Percentiles rank a stretch among this genome's conserved stretches.
phyloP scores from a whole-genome alignment of 1,140 invertebrate genomes.

The Lamellibrachia luymesi region DNA sequence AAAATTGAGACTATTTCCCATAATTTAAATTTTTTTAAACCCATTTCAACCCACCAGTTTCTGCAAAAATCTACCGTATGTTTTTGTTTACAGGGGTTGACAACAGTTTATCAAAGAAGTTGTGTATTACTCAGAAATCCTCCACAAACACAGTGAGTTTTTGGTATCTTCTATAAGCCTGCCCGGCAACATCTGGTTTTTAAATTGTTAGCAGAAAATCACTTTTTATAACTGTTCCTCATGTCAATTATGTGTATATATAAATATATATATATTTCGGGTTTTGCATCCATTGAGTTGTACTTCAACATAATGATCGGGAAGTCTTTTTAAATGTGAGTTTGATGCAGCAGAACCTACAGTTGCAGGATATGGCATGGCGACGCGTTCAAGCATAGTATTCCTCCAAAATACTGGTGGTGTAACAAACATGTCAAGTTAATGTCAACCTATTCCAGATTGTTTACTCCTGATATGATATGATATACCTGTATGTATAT shows the following conservation, averaged over 20 bases:
- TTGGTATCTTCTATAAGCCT: neutral
- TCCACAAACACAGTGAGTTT: neutral
- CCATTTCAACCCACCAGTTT: neutral
- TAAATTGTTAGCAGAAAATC: neutral
- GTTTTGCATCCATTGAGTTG: neutral
- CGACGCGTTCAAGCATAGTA: too few species aligned
- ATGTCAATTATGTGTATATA: too few species aligned
- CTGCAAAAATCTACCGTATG: neutral
- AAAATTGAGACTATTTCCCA: too few species aligned
- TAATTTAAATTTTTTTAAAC: neutral
- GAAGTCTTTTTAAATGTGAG: neutral
- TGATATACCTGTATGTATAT: neutral
- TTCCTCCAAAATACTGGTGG: too few species aligned
- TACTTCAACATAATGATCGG: neutral
- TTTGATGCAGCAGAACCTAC: neutral
- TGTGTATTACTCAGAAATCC: neutral
- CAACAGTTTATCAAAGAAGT: neutral
- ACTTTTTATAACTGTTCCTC: neutral
- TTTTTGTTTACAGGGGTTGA: neutral
- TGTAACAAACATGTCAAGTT: too few species aligned
- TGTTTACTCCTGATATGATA: too few species aligned
- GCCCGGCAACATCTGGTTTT: too few species aligned
- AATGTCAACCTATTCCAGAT: too few species aligned
- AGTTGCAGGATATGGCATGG: too few species aligned
- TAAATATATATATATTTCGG: too few species aligned